Evolutionary conservation across 2,888 invertebrate species (phyloP), one percentile per base, ranked within the genome.

Genomic region (Harmothoe impar): DNA sequence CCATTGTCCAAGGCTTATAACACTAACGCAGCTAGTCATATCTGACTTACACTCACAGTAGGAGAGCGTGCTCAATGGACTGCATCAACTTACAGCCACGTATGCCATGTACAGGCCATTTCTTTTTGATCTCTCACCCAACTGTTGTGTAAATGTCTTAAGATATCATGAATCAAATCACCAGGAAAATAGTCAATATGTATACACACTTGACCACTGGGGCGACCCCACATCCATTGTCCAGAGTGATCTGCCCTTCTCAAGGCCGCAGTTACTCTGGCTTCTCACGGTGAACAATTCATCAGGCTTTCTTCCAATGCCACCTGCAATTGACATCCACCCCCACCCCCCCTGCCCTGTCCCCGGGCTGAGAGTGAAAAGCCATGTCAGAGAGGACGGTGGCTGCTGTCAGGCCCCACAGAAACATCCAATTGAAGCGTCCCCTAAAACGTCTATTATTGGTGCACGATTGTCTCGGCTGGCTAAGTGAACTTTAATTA

Each of bases 401-500:
- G 23, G 20, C 43, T 20, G 35, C 81, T 43, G 81, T 81, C 86
- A 86, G 29, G 25, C 54, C 31, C 29, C n/a, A n/a, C 54, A 56
- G 29, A 86, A 86, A 86, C 86, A 56, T 86, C 86, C 86, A 86
- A 86, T 86, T 56, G 86, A 86, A 31, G 20, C 86, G 56, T 12
- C 86, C 86, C 51, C 86, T 56, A 86, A 56, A 56, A 33, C 86
- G 31, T 56, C 56, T 86, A 86, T 86, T 86, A 86, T 86, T 86
- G 86, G 54, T 52, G n/a, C 54, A 23, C 56, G 86, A 86, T 86
- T 86, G 86, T 86, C 86, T 86, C 56, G 25, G 31, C 25, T 1
- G 54, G 86, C 33, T 86, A 56, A 56, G 86, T 56, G 86, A 86
- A 54, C 86, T 54, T 56, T 86, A 86, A 86, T 86, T 86, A 86